Evolutionary conservation across 2,113 vertebrate species (phyloP).

Genomic region (Ophthalmolycus amberensis): DNA sequence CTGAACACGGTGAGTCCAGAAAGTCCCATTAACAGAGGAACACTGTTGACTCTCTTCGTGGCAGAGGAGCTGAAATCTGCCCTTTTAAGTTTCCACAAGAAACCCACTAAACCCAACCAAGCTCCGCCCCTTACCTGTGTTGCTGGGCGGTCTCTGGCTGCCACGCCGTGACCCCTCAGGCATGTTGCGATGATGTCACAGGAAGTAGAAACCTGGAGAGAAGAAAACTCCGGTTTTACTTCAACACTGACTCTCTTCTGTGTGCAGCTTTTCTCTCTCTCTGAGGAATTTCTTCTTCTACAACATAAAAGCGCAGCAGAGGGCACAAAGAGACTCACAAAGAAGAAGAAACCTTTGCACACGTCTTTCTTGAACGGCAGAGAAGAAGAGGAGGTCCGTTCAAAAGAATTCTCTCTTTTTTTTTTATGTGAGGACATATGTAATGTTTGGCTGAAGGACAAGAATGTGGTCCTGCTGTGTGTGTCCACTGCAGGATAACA

Average conservation of each 20-base stretch:
- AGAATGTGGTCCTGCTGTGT: conserved; percentile 53
- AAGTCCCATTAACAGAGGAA: background rate
- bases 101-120: background rate
- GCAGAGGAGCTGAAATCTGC: no score
- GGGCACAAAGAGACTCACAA: background rate
- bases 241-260: background rate
- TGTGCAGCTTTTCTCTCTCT: background rate
- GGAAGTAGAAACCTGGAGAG: conserved; percentile 76
- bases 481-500: conserved; percentile 10
- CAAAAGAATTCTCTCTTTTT: conserved; percentile 23
- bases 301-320: background rate
- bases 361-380: background rate
- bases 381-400: conserved; percentile 12
- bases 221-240: background rate
- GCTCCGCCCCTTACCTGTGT: conserved; percentile 75
- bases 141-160: conserved; percentile 79
- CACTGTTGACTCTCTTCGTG: no score
- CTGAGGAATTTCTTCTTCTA: background rate
- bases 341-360: background rate
- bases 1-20: no score
- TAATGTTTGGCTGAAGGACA: conserved; percentile 74
- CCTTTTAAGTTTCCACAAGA: background rate
- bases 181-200: conserved; percentile 84
- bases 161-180: conserved; percentile 83
- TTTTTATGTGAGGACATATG: conserved; percentile 58